A percentile compares a stretch with the other conserved stretches of the same genome.
phyloP scores from a whole-genome alignment of 2,888 invertebrate genomes.

The Liopterus haemorrhoidalis region DNA sequence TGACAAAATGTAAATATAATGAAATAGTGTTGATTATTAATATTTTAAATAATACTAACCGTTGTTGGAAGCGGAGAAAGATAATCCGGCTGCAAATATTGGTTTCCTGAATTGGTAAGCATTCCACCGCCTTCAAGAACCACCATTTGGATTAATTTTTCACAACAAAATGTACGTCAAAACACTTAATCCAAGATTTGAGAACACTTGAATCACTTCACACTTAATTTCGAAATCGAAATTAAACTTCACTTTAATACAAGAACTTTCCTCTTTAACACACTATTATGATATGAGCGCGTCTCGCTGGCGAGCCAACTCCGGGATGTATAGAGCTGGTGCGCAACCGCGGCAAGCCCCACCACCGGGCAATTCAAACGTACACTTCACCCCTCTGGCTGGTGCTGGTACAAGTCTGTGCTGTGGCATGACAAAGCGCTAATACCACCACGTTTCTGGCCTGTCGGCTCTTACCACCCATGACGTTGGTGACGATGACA shows the following conservation, averaged over 20 bases:
- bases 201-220: conserved; percentile 25
- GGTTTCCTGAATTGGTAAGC: conserved; percentile 83
- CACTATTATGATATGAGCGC: conserved; percentile 33
- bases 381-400: conserved; percentile 21
- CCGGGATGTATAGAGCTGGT: conserved; percentile 11
- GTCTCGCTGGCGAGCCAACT: conserved; percentile 21
- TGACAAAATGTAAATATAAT: conserved; percentile 11
- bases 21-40: conserved; percentile 3
- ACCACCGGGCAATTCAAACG: conserved; percentile 21
- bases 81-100: conserved; percentile 95
- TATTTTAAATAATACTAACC: conserved; percentile 60
- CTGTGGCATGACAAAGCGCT: conserved; percentile 46
- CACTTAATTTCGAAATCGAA: conserved; percentile 18
- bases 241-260: conserved; percentile 14
- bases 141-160: conserved; percentile 69
- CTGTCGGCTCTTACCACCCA: conserved; percentile 49
- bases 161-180: too few species aligned
- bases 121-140: conserved; percentile 87
- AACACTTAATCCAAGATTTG: conserved; percentile 22
- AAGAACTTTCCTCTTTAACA: conserved; percentile 27
- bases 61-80: conserved; percentile 88
- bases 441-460: conserved; percentile 47
- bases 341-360: conserved; percentile 32
- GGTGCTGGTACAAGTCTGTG: conserved; percentile 17
- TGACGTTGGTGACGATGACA: conserved; percentile 49